Percentiles rank a stretch among this genome's conserved stretches.
Conservation (phyloP, 2,113 vertebrate species). For the Trematocara unimaculatum region DNA sequence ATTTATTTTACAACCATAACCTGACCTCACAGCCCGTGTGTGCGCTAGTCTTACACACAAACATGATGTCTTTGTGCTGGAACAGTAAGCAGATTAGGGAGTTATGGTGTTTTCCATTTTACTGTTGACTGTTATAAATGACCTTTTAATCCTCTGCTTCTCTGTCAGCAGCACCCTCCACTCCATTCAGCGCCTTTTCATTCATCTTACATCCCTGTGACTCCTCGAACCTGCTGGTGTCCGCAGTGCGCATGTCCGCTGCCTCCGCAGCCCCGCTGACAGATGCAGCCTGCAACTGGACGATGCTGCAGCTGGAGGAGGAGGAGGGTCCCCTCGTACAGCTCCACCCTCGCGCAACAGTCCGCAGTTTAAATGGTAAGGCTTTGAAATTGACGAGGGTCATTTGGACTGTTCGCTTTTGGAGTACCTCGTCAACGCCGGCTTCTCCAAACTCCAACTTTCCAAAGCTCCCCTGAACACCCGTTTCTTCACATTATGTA, state of each 20-base stretch:
- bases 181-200: not conserved
- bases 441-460: slow-evolving; percentile 61
- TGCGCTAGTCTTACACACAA: not conserved
- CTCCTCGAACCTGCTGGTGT: not conserved
- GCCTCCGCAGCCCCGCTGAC: not conserved
- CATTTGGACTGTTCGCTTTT: slow-evolving; percentile 74
- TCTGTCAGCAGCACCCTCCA: not conserved
- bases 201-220: not conserved
- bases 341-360: slow-evolving; percentile 44
- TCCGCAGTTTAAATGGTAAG: slow-evolving; percentile 68
- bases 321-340: slow-evolving; percentile 16
- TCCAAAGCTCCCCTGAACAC: slow-evolving; percentile 25
- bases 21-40: not conserved
- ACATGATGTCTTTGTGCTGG: not conserved
- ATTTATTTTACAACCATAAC: not conserved
- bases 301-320: slow-evolving; percentile 16
- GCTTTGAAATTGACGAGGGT: slow-evolving; percentile 35
- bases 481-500: slow-evolving; percentile 24
- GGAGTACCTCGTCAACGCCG: slow-evolving; percentile 64
- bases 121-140: not conserved
- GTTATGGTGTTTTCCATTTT: not conserved
- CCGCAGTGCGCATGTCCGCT: slow-evolving; percentile 36
- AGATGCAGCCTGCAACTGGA: not conserved
- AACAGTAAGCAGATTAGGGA: not conserved
- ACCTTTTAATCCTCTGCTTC: not conserved